Base-by-base conservation (phyloP, 92 coral and sea anemone species). In the Porites rus region DNA sequence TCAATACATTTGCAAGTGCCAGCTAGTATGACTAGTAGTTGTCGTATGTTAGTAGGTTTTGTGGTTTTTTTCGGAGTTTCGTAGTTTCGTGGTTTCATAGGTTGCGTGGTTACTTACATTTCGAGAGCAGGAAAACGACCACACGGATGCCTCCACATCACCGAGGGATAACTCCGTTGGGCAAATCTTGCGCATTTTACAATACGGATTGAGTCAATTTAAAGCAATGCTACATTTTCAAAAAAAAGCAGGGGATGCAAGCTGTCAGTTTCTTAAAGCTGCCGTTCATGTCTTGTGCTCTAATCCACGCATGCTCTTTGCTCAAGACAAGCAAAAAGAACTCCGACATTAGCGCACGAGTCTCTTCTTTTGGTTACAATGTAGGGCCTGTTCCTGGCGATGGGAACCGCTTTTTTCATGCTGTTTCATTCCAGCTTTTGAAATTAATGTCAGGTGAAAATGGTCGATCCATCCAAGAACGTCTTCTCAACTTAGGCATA, bases 351-450 rank as follows among this genome's bases (percentile, higher is more conserved):
- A 43, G 6, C 19, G 8, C 18, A 11, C 75, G 16, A 38, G 88
- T 79, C 54, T 74, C 62, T 60, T 74, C 88, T 61, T 84, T 84
- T 8, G 88, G 82, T 10, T 84, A 63, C 69, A 74, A 60, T 62
- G 59, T 84, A 69, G 65, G 46, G 56, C 88, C 81, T 17, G 74
- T 84, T 46, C 24, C 72, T 69, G 82, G 74, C 16, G 88, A 84
- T 25, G 28, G 28, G 28, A 25, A 25, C 28, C 2, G 28, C 28
- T 25, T 25, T 25, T 25, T 25, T 25, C 28, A 25, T 25, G 28
- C 28, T 25, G 28, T 25, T 25, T 25, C 28, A 25, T 25, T 25
- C 28, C 28, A 25, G 28, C 28, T 25, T 25, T 25, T 25, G 28
- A 25, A 25, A 25, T 25, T 25, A 25, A 25, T 25, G 28, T 25